These are phyloP conservation scores for Meandrusa payeni DNA, from an alignment of 2,888 invertebrate genomes.

Conservation along the genomic window DNA sequence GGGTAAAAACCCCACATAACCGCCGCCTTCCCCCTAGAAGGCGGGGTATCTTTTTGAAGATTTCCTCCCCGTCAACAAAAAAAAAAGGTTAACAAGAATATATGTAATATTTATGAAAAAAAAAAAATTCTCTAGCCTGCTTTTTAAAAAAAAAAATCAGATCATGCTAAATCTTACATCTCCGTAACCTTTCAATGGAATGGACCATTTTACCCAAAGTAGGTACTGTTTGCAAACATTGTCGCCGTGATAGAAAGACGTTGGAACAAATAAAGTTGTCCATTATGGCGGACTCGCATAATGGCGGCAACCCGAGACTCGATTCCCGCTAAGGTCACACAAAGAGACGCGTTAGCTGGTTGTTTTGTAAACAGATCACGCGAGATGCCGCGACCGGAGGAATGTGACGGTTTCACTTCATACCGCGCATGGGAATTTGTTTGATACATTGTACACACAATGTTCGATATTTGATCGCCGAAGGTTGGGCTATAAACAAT, in stretches of 20 bases:
- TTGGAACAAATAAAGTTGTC: conserved; percentile 19
- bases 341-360: conserved; percentile 40
- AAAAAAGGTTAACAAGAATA: too few species aligned
- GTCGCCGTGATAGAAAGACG: conserved; percentile 16
- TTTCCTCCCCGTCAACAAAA: too few species aligned
- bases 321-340: conserved; percentile 53
- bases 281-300: conserved; percentile 18
- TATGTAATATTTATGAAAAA: too few species aligned
- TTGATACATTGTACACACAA: conserved; percentile 17
- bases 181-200: neutral
- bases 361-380: conserved; percentile 59
- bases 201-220: conserved; percentile 1
- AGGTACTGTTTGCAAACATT: conserved; percentile 18
- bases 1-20: too few species aligned
- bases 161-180: too few species aligned
- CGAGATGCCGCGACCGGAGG: conserved; percentile 40
- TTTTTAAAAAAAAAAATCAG: too few species aligned
- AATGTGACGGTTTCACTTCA: conserved; percentile 59
- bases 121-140: too few species aligned
- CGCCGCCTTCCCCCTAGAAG: too few species aligned
- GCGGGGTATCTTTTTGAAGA: too few species aligned
- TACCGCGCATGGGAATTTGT: conserved; percentile 33
- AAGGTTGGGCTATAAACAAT: neutral
- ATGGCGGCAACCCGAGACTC: conserved; percentile 28
- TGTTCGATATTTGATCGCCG: conserved; percentile 12